Percentiles rank a stretch among this genome's conserved stretches.
Conservation (phyloP, 2,888 invertebrate genomes). For the Epirrhoe alternata region DNA sequence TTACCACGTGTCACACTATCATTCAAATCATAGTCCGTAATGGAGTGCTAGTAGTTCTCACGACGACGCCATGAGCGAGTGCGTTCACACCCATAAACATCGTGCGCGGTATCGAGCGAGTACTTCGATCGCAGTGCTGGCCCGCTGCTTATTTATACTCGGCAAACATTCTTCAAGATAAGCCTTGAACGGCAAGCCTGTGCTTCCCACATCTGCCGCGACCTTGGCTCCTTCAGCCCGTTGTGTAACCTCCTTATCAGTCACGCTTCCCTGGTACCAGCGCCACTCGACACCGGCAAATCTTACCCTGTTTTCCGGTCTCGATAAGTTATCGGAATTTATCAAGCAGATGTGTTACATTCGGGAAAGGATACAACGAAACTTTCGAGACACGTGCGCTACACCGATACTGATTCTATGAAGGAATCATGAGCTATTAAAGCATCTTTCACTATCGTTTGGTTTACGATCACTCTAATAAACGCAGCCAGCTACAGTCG, state of each 20-base stretch:
- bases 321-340: slow-evolving; percentile 65
- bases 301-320: slow-evolving; percentile 77
- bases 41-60: slow-evolving; percentile 71
- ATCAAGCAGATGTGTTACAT: slow-evolving; percentile 62
- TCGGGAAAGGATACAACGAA: slow-evolving; percentile 38
- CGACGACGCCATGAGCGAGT: slow-evolving; percentile 71
- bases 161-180: slow-evolving; percentile 77
- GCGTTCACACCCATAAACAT: slow-evolving; percentile 76
- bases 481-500: slow-evolving; percentile 53
- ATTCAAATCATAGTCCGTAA: slow-evolving; percentile 61
- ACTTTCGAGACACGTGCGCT: slow-evolving; percentile 52
- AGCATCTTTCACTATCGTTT: slow-evolving; percentile 69
- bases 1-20: slow-evolving; percentile 74
- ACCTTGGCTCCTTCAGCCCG: slow-evolving; percentile 78
- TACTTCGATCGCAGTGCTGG: slow-evolving; percentile 57
- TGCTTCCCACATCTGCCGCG: slow-evolving; percentile 83
- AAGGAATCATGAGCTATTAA: slow-evolving; percentile 50
- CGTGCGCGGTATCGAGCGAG: slow-evolving; percentile 59
- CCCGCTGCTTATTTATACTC: slow-evolving; percentile 75
- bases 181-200: slow-evolving; percentile 76
- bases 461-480: slow-evolving; percentile 58
- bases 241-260: slow-evolving; percentile 81
- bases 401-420: slow-evolving; percentile 41
- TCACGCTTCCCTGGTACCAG: slow-evolving; percentile 72
- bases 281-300: slow-evolving; percentile 62